Base-by-base conservation (phyloP, 2,797 vertebrate genomes). In the Sternotherus odoratus region DNA sequence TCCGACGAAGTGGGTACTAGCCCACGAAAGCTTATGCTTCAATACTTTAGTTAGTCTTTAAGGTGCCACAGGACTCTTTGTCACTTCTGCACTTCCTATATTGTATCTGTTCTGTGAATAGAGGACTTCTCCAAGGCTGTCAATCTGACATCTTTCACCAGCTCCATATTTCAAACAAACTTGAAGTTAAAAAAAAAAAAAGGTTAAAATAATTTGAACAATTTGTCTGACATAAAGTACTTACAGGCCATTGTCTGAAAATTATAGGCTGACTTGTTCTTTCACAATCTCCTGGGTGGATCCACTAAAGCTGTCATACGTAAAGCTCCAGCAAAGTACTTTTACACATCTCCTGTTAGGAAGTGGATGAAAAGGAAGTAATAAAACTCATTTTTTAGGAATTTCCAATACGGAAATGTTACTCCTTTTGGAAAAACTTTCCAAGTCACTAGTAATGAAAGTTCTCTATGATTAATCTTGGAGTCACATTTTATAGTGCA, bases 221-320 rank as follows among this genome's bases (percentile, higher is more conserved):
- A 77, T 93, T 94, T 95, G 91, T 97, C 87, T 88, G 77, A 84
- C 30, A 5, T 13, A 50, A 60, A 36, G 26, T 87, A 83, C 92
- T 95, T 43, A 0, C 7, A 4, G 86, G 88, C 88, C 81, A 60
- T 88, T 93, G 96, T 95, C 92, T 96, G 83, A 83, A 91, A 23
- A 92, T 96, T 79, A 72, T 72, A 66, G 92, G 51, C 91, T 94
- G 95, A 30, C 79, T 89, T 21, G 79, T 78, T 63, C 93, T 91
- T 85, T 63, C 83, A 92, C 87, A 60, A 69, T 88, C 74, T 85
- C n/a, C 2, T 4, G 72, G 57, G 75, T 56, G 93, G 85, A 21
- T 93, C 4, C 0, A 50, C 72, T 95, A 89, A 94, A 93, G 77
- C 93, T 96, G 94, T 95, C 83, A 2, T 26, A 72, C 79, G 86